phyloP scores from a whole-genome alignment of 2,797 vertebrate species.

The Scolopax rusticola region DNA sequence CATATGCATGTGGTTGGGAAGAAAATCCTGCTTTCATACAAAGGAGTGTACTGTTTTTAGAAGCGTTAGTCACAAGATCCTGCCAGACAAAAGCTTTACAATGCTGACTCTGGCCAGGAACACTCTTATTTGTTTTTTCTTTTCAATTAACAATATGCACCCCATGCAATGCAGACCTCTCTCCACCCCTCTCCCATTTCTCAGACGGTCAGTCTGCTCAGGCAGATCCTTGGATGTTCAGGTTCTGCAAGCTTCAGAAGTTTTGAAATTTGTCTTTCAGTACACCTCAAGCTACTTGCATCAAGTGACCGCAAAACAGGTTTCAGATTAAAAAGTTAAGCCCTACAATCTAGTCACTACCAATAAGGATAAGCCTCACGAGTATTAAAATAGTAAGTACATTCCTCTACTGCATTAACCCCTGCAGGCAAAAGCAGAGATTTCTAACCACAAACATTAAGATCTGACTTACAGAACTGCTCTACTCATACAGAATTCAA shows the following conservation, averaged over 20 bases:
- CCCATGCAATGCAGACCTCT: neutral
- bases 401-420: neutral
- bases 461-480: neutral
- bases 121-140: neutral
- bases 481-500: neutral
- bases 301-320: neutral
- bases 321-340: neutral
- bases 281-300: neutral
- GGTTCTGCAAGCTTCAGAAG: neutral
- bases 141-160: neutral
- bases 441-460: neutral
- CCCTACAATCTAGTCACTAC: accelerated
- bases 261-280: neutral
- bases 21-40: neutral
- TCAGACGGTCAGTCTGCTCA: neutral
- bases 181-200: neutral
- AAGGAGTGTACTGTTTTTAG: neutral
- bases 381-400: neutral
- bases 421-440: neutral
- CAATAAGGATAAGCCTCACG: neutral
- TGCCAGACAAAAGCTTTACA: neutral
- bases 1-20: neutral
- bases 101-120: neutral
- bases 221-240: neutral
- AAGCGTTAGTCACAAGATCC: neutral